Base-by-base conservation (phyloP, 2,888 invertebrate genomes). In the Drosophila leonis region DNA sequence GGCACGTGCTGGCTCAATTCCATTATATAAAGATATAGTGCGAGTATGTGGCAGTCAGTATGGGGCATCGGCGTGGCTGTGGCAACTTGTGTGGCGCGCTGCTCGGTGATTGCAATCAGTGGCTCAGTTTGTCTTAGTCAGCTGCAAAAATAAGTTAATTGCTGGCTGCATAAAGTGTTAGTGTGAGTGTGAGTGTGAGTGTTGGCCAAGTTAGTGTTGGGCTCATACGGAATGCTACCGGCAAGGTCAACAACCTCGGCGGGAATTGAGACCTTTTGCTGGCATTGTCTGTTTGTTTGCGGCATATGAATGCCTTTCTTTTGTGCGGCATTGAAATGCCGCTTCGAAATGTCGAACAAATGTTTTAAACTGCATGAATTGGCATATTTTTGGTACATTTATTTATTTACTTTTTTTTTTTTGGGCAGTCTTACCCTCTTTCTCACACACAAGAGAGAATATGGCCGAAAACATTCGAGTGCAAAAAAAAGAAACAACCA, bases 311-410 rank as follows among this genome's bases (percentile, higher is more conserved):
- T 78, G 71, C 78, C 89, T 88, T 85, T 87, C 88, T 88, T 80
- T 82, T 88, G 74, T 80, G 79, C 63, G 75, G 68, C 68, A 75
- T 72, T 77, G 68, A 68, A 66, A 65, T 77, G 52, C 75, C 57
- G 61, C 69, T 87, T 77, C 80, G 83, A 84, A 85, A 86, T 88
- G 83, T 83, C 79, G 81, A 83, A 86, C 90, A 90, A 90, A 90
- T 88, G 81, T 88, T 88, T 86, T 86, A 86, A 86, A 90, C 90
- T 85, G 83, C 89, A 76, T 86, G 86, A 86, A 86, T 90, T 88
- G 88, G 86, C 86, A 79, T 70, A 42, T 57, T 66, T 66, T 62
- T 63, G 64, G 48, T 35, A 37, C 56, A 52, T 24, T 24, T 24
- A 52, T 55, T 55, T 62, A 73, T 65, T 44, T 65, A 56, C 77